Percentiles rank a stretch among this genome's conserved stretches.
These are phyloP conservation scores for Ammodytes dubius DNA, from an alignment of 2,113 vertebrate genomes.

Conservation along the genomic window DNA sequence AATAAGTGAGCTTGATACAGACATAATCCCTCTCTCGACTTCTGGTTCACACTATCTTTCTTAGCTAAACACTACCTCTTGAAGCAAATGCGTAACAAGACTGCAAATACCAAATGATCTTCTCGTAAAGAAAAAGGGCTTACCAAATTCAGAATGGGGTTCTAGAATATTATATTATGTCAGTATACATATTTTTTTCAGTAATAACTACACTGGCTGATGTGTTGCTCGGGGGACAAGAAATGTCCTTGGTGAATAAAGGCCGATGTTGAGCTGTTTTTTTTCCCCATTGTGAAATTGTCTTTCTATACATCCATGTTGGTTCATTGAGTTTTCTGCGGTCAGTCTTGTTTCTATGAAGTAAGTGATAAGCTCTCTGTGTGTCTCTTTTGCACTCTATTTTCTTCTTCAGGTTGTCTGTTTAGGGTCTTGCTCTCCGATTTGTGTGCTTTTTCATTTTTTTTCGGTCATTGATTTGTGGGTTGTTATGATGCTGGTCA, in stretches of 20 bases:
- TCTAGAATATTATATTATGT: constrained; percentile 1
- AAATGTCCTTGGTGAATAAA: neutral
- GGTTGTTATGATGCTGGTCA: constrained; percentile 46
- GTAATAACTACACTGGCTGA: neutral
- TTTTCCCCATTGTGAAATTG: neutral
- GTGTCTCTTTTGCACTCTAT: neutral
- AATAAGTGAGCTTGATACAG: neutral
- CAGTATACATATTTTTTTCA: neutral
- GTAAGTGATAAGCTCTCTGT: constrained; percentile 16
- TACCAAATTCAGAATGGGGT: constrained; percentile 44
- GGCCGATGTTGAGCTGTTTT: neutral
- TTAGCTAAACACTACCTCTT: constrained; percentile 27
- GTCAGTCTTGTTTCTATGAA: constrained; percentile 30
- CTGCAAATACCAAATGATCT: constrained; percentile 25
- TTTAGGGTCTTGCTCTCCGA: constrained; percentile 15
- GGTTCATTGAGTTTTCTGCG: neutral
- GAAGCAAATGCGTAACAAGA: constrained; percentile 18
- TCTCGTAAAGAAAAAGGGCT: constrained; percentile 27
- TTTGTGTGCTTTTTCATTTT: neutral
- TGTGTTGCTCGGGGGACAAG: neutral
- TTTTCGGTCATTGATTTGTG: constrained; percentile 42
- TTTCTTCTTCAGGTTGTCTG: constrained; percentile 12
- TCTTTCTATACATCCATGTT: neutral
- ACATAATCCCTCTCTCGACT: constrained; percentile 8
- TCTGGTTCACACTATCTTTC: neutral